Percentiles rank a stretch among this genome's conserved stretches.
Evolutionary conservation across 2,113 vertebrate species (phyloP).

Genomic region (Microcebus murinus): DNA sequence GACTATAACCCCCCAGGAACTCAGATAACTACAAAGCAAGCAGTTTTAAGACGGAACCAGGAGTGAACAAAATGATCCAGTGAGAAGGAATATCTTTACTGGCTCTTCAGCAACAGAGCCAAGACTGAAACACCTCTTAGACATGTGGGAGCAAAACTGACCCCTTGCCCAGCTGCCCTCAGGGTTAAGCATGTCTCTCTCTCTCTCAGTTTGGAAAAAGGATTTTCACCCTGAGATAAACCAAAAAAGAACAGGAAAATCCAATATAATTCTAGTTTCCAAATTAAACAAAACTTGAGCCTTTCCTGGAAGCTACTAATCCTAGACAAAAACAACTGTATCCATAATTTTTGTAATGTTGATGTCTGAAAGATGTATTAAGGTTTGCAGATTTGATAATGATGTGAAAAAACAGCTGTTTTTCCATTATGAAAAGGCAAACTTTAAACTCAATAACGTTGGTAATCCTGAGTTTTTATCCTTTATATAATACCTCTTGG

Average conservation of each 20-base stretch:
- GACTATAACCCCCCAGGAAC: neutral
- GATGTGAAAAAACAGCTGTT: neutral
- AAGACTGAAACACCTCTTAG: slow-evolving; percentile 9
- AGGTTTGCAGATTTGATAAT: neutral
- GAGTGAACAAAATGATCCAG: neutral
- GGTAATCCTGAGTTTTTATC: neutral
- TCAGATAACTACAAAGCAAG: slow-evolving; percentile 2
- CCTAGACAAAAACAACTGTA: neutral
- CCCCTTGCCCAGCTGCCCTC: neutral
- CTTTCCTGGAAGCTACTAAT: slow-evolving; percentile 7
- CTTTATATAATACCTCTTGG: neutral
- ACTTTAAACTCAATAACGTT: neutral
- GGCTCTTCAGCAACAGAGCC: neutral
- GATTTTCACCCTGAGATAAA: neutral
- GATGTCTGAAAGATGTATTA: neutral
- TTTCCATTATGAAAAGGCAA: neutral
- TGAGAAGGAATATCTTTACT: neutral
- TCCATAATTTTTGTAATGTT: neutral
- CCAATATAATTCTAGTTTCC: neutral
- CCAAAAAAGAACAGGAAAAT: neutral
- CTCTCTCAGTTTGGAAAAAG: neutral
- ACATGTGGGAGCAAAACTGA: neutral
- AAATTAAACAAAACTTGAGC: slow-evolving; percentile 27
- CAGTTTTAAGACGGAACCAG: neutral
- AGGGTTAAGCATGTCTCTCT: neutral